Base-by-base conservation (phyloP, 2,113 vertebrate species). In the Phyllostomus discolor region DNA sequence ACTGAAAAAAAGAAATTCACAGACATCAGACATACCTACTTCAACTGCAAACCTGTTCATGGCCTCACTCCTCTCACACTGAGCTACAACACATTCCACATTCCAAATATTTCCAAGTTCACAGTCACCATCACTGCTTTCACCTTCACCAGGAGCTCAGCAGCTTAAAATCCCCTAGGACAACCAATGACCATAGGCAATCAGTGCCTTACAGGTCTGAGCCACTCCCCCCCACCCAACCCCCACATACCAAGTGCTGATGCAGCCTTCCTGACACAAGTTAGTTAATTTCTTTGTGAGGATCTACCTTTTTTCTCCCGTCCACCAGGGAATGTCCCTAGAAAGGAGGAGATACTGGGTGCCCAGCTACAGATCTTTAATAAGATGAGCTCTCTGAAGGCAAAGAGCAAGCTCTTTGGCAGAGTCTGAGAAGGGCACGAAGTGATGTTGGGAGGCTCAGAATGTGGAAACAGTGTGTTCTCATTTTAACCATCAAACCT, bases 371-470 rank as follows among this genome's bases (percentile, higher is more conserved):
- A 10, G 59, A 2, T 83, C 33, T 83, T 66, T 31, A 94, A n/a
- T 91, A 48, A 84, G 48, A 76, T 54, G 24, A 88, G 50, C 35
- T 57, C 80, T 90, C 59, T 54, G 26, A 87, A 59, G 20, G 22
- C 52, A 64, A 87, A 4, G 1, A 41, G 38, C 38, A 41, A 41
- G 38, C 38, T 41, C 38, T 41, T 41, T 41, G 38, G 38, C 38
- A 41, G 38, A 54, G 52, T 50, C n/a, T 38, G 62, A 35, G 73
- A 93, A 83, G 4, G 6, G 20, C 3, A 7, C 24, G 33, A 89
- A 22, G 59, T 72, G 83, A 95, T 4, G 7, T 7, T 43, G 75
- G 82, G 19, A 79, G 41, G 31, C n/a, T 17, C 16, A 72, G 57
- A 72, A n/a, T 50, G 6, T 64, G 35, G 38, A 62, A 20, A 70